Percentiles rank a stretch among this genome's conserved stretches.
These are phyloP conservation scores for Anas capensis DNA, from an alignment of 2,797 vertebrate genomes.

Conservation along the genomic window DNA sequence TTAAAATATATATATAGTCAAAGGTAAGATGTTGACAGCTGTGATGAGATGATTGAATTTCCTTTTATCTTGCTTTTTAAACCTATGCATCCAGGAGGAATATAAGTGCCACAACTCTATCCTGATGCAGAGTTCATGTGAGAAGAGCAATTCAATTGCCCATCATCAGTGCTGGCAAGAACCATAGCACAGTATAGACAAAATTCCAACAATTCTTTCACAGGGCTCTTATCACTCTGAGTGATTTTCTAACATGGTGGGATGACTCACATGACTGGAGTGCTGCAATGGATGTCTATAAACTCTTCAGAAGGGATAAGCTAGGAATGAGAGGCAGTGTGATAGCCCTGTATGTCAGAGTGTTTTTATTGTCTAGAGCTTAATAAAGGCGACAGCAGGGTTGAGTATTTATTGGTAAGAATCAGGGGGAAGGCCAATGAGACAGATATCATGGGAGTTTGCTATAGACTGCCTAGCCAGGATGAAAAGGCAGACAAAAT, in stretches of 20 bases:
- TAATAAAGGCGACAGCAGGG: no score
- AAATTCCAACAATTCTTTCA: neutral
- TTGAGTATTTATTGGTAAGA: no score
- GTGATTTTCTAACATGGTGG: neutral
- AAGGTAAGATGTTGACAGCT: conserved; percentile 40
- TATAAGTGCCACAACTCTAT: neutral
- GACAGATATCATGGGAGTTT: no score
- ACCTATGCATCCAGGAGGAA: neutral
- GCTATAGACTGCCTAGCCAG: no score
- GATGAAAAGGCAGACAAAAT: no score
- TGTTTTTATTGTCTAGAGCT: no score
- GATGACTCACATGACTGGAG: no score
- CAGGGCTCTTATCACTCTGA: neutral
- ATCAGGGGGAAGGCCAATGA: no score
- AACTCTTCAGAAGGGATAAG: no score
- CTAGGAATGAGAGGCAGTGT: no score
- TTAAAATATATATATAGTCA: neutral
- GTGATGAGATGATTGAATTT: conserved; percentile 25
- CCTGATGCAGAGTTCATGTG: conserved; percentile 2
- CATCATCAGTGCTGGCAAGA: neutral
- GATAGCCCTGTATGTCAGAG: no score
- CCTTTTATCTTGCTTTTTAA: neutral
- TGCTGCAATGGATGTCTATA: no score
- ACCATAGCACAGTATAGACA: neutral
- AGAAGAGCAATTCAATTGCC: neutral